Evolutionary conservation across 2,888 invertebrate species (phyloP).

Genomic region (Patella ulyssiponensis): DNA sequence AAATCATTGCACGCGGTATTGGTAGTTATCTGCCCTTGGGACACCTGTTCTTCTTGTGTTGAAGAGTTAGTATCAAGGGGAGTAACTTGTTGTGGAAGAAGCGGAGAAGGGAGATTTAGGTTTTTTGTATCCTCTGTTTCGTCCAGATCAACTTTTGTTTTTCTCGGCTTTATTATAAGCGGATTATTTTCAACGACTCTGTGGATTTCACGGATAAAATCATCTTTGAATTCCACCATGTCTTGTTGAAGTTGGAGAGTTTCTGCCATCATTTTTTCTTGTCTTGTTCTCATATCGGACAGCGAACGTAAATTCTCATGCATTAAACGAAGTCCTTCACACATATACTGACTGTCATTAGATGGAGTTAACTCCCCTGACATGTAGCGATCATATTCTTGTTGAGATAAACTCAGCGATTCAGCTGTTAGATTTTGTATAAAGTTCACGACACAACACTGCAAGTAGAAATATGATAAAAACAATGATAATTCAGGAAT

Average conservation of each 20-base stretch:
- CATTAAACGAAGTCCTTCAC: conserved; percentile 83
- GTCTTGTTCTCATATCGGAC: conserved; percentile 79
- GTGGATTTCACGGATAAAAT: conserved; percentile 82
- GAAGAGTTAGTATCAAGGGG: neutral
- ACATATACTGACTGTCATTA: conserved; percentile 78
- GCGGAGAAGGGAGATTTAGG: conserved; percentile 75
- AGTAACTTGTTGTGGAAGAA: conserved; percentile 72
- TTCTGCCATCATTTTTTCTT: conserved; percentile 78
- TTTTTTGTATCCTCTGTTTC: conserved; percentile 75
- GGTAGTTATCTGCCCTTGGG: too few species aligned
- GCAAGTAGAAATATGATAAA: conserved; percentile 55
- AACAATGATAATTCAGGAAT: neutral
- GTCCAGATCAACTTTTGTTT: conserved; percentile 77
- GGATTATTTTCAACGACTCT: conserved; percentile 84
- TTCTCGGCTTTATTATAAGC: conserved; percentile 63
- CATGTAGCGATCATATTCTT: conserved; percentile 95
- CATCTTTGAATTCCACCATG: conserved; percentile 83
- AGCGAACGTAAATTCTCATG: conserved; percentile 84
- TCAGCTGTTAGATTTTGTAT: conserved; percentile 96
- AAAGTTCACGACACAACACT: conserved; percentile 98
- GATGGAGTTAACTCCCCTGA: conserved; percentile 90
- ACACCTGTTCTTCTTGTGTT: neutral
- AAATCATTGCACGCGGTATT: too few species aligned
- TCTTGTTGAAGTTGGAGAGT: conserved; percentile 80
- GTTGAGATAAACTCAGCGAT: conserved; percentile 89